Conservation (phyloP, 1,140 invertebrate genomes). For the Scaptomyza hsui region DNA sequence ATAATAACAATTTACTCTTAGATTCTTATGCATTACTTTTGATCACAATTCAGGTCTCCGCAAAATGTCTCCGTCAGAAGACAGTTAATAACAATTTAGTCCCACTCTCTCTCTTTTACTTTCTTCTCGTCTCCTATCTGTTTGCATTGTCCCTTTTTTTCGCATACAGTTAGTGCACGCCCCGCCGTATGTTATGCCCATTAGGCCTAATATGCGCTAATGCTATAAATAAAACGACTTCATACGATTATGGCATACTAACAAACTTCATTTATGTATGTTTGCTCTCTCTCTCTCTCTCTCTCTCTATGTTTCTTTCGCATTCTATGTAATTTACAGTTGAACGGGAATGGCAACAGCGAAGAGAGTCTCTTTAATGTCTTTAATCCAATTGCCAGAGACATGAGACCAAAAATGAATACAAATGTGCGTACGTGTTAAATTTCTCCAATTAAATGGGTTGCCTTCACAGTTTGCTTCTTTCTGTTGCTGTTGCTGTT, state of each 20-base stretch:
- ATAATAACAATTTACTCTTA: not conserved
- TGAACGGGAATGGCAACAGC: conserved; percentile 47
- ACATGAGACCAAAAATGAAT: conserved; percentile 78
- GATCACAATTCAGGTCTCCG: conserved; percentile 42
- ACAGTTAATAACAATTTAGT: conserved; percentile 65
- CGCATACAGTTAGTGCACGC: not conserved
- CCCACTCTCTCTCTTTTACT: not conserved
- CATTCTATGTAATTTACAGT: conserved; percentile 73
- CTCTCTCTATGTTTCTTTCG: conserved; percentile 3
- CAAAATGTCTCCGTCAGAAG: conserved; percentile 26
- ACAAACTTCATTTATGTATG: conserved; percentile 54
- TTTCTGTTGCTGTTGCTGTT: too few relatives aligned
- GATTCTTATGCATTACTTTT: conserved; percentile 47
- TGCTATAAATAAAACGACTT: conserved; percentile 78
- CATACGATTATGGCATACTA: conserved; percentile 82
- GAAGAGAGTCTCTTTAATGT: conserved; percentile 72
- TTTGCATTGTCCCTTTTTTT: conserved; percentile 15
- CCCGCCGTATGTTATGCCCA: conserved; percentile 70
- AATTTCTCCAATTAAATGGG: conserved; percentile 81
- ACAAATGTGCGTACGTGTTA: conserved; percentile 81
- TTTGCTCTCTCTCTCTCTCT: conserved; percentile 6
- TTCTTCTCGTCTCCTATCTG: not conserved
- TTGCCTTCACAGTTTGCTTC: conserved; percentile 42
- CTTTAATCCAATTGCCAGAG: conserved; percentile 78
- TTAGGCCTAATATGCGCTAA: conserved; percentile 81